These are phyloP conservation scores for Varecia variegata DNA, from an alignment of 2,797 vertebrate species.

Conservation along the genomic window DNA sequence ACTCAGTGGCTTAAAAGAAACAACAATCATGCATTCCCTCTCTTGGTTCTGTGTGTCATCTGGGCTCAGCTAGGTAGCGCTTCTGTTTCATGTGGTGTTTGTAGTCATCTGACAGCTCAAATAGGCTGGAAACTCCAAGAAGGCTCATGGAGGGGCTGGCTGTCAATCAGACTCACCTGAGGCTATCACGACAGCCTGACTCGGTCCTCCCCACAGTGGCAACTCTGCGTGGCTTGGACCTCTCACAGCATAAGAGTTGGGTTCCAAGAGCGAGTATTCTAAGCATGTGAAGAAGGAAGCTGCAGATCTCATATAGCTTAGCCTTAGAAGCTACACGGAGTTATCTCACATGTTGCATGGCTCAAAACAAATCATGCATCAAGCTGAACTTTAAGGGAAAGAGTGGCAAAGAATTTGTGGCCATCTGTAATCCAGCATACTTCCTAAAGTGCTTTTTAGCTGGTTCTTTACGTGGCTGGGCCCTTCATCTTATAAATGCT, in stretches of 20 bases:
- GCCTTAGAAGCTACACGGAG: not conserved
- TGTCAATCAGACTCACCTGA: not conserved
- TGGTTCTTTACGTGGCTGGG: not conserved
- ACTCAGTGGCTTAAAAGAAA: not conserved
- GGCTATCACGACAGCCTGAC: not conserved
- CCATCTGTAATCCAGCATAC: not conserved
- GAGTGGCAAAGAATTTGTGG: not conserved
- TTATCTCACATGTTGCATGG: too few relatives aligned
- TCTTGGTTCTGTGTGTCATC: not conserved
- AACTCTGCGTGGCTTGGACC: too few relatives aligned
- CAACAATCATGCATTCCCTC: fast-evolving
- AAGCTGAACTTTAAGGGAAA: not conserved
- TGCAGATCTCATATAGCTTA: not conserved
- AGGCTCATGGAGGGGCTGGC: not conserved
- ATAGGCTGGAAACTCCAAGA: too few relatives aligned
- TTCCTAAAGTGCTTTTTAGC: not conserved
- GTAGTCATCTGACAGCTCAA: too few relatives aligned
- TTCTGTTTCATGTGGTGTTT: not conserved
- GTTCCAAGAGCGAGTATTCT: not conserved
- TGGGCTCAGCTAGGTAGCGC: not conserved
- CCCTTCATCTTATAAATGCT: not conserved
- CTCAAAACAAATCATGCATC: not conserved
- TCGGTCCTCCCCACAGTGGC: not conserved
- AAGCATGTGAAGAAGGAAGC: not conserved
- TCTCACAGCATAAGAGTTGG: not conserved